These are phyloP conservation scores for Bombyx mori DNA, from an alignment of 1,140 invertebrate species.

Conservation along the genomic window ASM3026992v2 NC_085123.1:15273501-15274000, in stretches of 20 bases:
- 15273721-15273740: background rate
- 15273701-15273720: conserved; percentile 2
- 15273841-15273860: conserved; percentile 8
- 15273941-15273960: too few species aligned
- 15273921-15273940: background rate
- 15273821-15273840: background rate
- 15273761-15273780: conserved; percentile 3
- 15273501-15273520: too few species aligned
- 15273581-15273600: too few species aligned
- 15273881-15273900: conserved; percentile 11
- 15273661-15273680: too few species aligned
- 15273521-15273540: too few species aligned
- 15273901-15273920: conserved; percentile 13
- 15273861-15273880: conserved; percentile 14
- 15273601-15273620: too few species aligned
- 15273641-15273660: too few species aligned
- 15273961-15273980: too few species aligned
- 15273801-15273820: conserved; percentile 1
- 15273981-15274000: too few species aligned
- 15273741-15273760: background rate
- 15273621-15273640: too few species aligned
- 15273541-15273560: too few species aligned
- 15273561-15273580: too few species aligned
- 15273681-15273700: background rate
- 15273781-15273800: conserved; percentile 6